Conservation (phyloP, 2,113 vertebrate genomes). For the Etheostoma cragini region DNA sequence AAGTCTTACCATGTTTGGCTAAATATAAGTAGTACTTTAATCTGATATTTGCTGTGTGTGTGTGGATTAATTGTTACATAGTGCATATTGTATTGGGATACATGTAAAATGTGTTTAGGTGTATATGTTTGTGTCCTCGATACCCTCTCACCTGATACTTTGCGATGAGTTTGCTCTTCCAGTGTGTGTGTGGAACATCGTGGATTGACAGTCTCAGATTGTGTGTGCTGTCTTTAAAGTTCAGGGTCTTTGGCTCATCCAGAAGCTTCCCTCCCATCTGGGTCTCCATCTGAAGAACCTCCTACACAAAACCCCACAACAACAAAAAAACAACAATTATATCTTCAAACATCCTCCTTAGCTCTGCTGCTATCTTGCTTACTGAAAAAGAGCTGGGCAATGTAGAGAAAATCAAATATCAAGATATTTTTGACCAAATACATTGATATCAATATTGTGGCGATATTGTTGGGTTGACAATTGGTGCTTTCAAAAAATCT, state of each 20-base stretch:
- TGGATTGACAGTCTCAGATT: constrained; percentile 95
- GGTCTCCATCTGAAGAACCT: constrained; percentile 93
- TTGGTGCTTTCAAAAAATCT: too few relatives aligned
- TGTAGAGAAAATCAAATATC: too few relatives aligned
- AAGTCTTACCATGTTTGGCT: neutral
- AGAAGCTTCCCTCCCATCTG: constrained; percentile 95
- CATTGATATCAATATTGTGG: too few relatives aligned
- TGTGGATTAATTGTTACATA: neutral
- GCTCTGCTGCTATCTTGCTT: constrained; percentile 5
- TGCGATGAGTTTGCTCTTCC: constrained; percentile 95
- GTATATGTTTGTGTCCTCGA: neutral
- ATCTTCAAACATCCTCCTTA: constrained; percentile 13
- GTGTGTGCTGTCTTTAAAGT: constrained; percentile 96
- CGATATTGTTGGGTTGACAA: too few relatives aligned
- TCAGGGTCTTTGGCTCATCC: constrained; percentile 94
- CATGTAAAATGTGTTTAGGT: too few relatives aligned
- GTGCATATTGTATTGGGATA: neutral
- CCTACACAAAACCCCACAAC: constrained; percentile 77
- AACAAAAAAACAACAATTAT: neutral
- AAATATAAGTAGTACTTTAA: neutral
- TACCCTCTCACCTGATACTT: constrained; percentile 91
- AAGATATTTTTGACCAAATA: too few relatives aligned
- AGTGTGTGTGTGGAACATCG: constrained; percentile 91
- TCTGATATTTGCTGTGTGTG: neutral
- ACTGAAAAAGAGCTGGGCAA: neutral